Base-by-base conservation (phyloP, 2,888 invertebrate species). In the Drosophila sordidula region DNA sequence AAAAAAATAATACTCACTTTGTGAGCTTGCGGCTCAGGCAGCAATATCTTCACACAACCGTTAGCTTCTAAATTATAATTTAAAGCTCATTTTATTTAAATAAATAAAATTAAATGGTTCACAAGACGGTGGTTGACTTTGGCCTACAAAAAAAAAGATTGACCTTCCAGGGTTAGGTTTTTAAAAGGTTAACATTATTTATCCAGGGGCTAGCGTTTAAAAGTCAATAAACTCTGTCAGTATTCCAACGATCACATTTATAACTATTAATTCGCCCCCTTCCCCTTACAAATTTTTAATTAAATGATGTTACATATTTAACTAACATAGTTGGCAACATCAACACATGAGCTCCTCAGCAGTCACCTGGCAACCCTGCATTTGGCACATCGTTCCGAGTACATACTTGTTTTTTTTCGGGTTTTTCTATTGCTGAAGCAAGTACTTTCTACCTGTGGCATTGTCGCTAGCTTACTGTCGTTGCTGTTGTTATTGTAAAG, bases 401-500 rank as follows among this genome's bases (percentile, higher is more conserved):
- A 34, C 11, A 49, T 39, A 14, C 41, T 44, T 16, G 3, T 41
- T 22, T 29, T 22, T 39, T 47, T 56, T 22, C 16, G 11, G 22
- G 8, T 45, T 14, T 16, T 52, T 42, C 8, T 41, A 14, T 52
- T 26, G 12, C 36, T n/a, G 39, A 34, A 14, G 50, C 36, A 59
- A 58, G 66, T 59, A 32, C 36, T 39, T 41, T 29, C 68, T 67
- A 76, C 64, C 61, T 71, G 79, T 70, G 63, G 54, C 63, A 68
- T 66, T 67, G 75, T 34, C 58, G 61, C 46, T 54, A 8, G 9
- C 16, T 50, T 11, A 45, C 49, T 58, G 54, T 47, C 16, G 57
- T 38, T 57, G 14, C 16, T 69, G 50, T 50, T 18, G 42, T 64
- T 71, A 62, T 52, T 73, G 73, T 54, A 32, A 29, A 42, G 56